Conservation (phyloP, 2,113 vertebrate genomes). For the Gymnobelideus leadbeateri region DNA sequence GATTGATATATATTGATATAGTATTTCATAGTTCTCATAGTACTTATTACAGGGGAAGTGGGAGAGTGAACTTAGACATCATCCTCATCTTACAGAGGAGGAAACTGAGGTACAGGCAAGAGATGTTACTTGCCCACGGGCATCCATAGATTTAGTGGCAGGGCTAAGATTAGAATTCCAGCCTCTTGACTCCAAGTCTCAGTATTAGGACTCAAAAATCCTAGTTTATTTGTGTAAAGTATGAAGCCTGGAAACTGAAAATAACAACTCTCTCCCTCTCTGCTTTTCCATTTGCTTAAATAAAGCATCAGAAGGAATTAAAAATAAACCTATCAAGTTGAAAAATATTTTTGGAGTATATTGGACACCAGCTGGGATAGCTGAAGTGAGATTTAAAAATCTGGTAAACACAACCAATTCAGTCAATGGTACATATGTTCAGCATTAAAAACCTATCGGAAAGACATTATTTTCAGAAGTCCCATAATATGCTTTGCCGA, state of each 20-base stretch:
- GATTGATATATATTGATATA: background rate
- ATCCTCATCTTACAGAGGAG: background rate
- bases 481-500: conserved; percentile 60
- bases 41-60: background rate
- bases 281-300: conserved; percentile 55
- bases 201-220: conserved; percentile 54
- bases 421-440: conserved; percentile 62
- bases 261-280: conserved; percentile 59
- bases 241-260: conserved; percentile 38
- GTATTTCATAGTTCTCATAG: background rate
- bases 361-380: conserved; percentile 59
- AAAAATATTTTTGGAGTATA: conserved; percentile 61
- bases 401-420: conserved; percentile 60
- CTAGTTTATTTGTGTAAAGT: conserved; percentile 60
- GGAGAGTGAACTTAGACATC: background rate
- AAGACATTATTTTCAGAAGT: conserved; percentile 63
- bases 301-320: conserved; percentile 56
- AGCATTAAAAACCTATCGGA: conserved; percentile 64
- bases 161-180: conserved; percentile 1
- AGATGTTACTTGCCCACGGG: background rate
- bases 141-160: background rate
- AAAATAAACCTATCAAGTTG: conserved; percentile 70
- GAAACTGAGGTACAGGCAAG: background rate
- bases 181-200: conserved; percentile 35
- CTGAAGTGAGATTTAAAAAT: conserved; percentile 68